phyloP scores from a whole-genome alignment of 2,113 vertebrate genomes.

The Silurus asotus region DNA sequence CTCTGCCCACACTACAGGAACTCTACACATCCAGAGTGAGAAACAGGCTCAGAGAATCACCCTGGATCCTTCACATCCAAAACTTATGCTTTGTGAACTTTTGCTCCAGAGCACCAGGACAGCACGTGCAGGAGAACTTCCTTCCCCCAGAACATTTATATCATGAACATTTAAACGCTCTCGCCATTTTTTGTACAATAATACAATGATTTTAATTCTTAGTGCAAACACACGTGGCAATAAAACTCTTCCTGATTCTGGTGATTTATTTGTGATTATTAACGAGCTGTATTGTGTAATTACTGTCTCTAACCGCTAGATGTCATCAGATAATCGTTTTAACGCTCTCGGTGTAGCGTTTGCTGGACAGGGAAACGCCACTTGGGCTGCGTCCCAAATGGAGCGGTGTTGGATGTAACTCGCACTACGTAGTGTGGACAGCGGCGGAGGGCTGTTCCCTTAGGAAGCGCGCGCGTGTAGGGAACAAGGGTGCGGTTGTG shows the following conservation, averaged over 20 bases:
- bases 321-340: constrained; percentile 48
- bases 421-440: not conserved
- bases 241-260: not conserved
- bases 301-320: not conserved
- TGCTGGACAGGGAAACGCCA: not conserved
- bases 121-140: too few species aligned
- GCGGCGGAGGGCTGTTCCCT: not conserved
- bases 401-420: not conserved
- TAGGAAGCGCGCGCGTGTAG: not conserved
- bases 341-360: not conserved
- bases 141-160: too few species aligned
- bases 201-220: too few species aligned
- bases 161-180: too few species aligned
- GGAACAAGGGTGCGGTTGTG: not conserved
- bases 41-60: too few species aligned
- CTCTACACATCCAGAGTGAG: too few species aligned
- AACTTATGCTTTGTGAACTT: too few species aligned
- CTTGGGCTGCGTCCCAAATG: not conserved
- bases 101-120: too few species aligned
- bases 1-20: too few species aligned
- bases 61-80: too few species aligned
- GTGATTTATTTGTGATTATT: not conserved
- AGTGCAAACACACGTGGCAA: too few species aligned
- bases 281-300: constrained; percentile 40
- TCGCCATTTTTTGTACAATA: too few species aligned